Evolutionary conservation across 2,888 invertebrate genomes (phyloP).

Genomic region (Portevinia maculata): DNA sequence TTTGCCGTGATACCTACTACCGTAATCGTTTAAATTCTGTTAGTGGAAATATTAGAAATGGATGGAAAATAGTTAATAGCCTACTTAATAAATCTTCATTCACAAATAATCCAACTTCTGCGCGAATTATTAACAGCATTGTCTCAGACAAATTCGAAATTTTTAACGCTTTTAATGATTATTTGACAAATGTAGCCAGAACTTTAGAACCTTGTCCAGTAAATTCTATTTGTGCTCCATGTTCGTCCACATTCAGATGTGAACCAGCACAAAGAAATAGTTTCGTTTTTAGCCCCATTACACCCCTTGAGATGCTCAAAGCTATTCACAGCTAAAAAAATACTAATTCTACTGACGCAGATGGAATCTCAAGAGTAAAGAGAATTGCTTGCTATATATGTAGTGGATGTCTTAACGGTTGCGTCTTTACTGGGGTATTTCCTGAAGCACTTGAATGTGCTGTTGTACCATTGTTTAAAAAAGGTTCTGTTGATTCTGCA

Average conservation of each 20-base stretch:
- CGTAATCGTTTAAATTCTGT: background rate
- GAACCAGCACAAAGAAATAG: slow-evolving; percentile 1
- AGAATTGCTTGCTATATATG: slow-evolving; percentile 15
- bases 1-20: slow-evolving; percentile 5
- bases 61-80: slow-evolving; percentile 9
- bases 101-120: slow-evolving; percentile 7
- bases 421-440: slow-evolving; percentile 11
- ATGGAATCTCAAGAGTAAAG: slow-evolving; percentile 5
- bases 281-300: slow-evolving; percentile 16
- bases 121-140: slow-evolving; percentile 2
- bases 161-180: slow-evolving; percentile 32
- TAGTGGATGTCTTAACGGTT: slow-evolving; percentile 18
- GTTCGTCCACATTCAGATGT: background rate
- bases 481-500: slow-evolving; percentile 15
- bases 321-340: background rate
- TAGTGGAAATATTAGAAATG: background rate
- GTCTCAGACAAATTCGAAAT: slow-evolving; percentile 11
- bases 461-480: slow-evolving; percentile 23
- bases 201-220: slow-evolving; percentile 9
- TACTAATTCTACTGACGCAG: background rate
- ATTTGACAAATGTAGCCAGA: slow-evolving; percentile 18
- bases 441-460: slow-evolving; percentile 14
- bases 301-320: slow-evolving; percentile 2
- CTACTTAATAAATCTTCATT: slow-evolving; percentile 14
- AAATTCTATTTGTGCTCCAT: background rate